Evolutionary conservation across 2,797 vertebrate species (phyloP), one percentile per base, ranked within the genome.

Genomic region (Lates japonicus): DNA sequence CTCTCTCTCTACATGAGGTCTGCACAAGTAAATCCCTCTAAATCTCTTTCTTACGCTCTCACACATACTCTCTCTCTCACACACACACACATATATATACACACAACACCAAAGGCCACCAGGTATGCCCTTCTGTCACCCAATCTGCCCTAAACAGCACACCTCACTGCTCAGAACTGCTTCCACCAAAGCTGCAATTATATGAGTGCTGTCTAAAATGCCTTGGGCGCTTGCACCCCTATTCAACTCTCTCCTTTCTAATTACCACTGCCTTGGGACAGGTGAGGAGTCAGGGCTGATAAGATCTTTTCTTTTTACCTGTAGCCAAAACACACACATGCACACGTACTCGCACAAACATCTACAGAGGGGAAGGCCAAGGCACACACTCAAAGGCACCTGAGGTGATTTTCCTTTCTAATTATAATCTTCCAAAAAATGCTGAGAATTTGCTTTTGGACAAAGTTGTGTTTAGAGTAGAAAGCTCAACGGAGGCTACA

Each of bases 171-270:
- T 95, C 92, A 95, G 95, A 96, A 95, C 94, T 95, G 94, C 94
- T 95, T 95, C 93, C 95, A 93, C 94, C 95, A 96, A 96, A 96
- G 94, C 94, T 93, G 94, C 94, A 97, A 97, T 97, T 97, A 97
- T 92, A 94, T 88, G 93, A 95, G 94, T 81, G 93, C 86, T 95
- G 95, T 88, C 93, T 93, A 95, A 96, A 95, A 90, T 78, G 94
- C 96, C 91, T 44, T 48, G 81, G 95, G 96, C 92, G 87, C 92
- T 94, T 74, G 91, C 92, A 92, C 86, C 86, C 85, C 91, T 93
- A 96, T 96, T 96, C 96, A 95, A 94, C 95, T 95, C 95, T 95
- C 95, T 96, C 94, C 96, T 93, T 95, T 96, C 94, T 97, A 97
- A 98, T 97, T 97, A 97, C 76, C 64, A 80, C 91, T 88, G 95